Conservation (phyloP, 2,888 invertebrate species). For the Chaitophorus viminalis region DNA sequence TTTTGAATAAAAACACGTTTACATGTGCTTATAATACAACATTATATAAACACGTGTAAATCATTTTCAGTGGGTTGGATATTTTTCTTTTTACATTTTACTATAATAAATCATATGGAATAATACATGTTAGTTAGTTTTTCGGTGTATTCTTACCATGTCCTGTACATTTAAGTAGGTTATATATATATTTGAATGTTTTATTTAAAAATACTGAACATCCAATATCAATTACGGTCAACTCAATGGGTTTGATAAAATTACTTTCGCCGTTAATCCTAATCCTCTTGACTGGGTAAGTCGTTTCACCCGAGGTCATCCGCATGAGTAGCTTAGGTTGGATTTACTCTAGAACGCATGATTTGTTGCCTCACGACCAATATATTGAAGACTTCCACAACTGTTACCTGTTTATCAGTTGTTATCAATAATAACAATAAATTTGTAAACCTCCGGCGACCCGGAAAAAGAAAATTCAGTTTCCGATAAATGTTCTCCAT, state of each 20-base stretch:
- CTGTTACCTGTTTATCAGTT: not conserved
- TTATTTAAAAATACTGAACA: not conserved
- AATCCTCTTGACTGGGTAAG: conserved; percentile 12
- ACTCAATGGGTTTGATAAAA: not conserved
- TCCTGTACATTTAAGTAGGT: not conserved
- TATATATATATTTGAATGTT: not conserved
- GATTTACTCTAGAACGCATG: conserved; percentile 3
- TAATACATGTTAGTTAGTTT: not conserved
- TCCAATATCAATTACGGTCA: conserved; percentile 23
- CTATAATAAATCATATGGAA: not conserved
- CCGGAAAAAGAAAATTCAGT: conserved; percentile 5
- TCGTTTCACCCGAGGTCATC: conserved; percentile 11
- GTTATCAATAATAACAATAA: conserved; percentile 27
- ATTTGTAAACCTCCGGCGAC: not conserved
- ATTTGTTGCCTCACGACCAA: conserved; percentile 24
- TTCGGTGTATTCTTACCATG: not conserved
- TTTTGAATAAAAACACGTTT: conserved; percentile 9
- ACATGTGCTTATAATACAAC: conserved; percentile 5
- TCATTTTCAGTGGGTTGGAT: conserved; percentile 1
- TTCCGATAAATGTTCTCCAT: not conserved
- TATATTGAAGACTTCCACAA: not conserved
- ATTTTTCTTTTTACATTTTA: not conserved
- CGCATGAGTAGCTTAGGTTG: not conserved
- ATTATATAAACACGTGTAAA: conserved; percentile 13
- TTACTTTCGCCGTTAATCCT: conserved; percentile 31